These are phyloP conservation scores for Drosophila atripex DNA, from an alignment of 2,888 invertebrate species.

Conservation along the genomic window DNA sequence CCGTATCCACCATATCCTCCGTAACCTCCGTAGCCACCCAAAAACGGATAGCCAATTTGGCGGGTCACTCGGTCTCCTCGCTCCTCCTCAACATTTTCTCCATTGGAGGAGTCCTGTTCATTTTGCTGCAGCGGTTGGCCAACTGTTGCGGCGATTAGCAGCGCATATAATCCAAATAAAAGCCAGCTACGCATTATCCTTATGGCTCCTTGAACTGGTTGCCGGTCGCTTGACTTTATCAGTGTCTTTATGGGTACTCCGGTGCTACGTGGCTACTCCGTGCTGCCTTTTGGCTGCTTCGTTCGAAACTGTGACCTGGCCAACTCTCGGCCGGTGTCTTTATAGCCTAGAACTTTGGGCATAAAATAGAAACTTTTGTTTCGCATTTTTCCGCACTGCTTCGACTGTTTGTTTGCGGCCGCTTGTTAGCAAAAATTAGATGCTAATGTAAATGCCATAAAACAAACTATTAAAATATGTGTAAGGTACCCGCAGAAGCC, in stretches of 20 bases:
- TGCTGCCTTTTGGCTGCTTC: slow-evolving; percentile 6
- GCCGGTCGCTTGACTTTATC: slow-evolving; percentile 46
- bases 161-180: slow-evolving; percentile 72
- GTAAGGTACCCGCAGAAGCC: not conserved
- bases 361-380: slow-evolving; percentile 79
- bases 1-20: slow-evolving; percentile 41
- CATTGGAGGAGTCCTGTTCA: slow-evolving; percentile 13
- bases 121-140: slow-evolving; percentile 53
- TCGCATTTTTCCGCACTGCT: slow-evolving; percentile 27
- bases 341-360: slow-evolving; percentile 77
- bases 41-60: slow-evolving; percentile 40
- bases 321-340: slow-evolving; percentile 58
- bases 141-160: slow-evolving; percentile 76
- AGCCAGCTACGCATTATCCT: slow-evolving; percentile 64
- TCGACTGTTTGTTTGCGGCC: slow-evolving; percentile 27
- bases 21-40: slow-evolving; percentile 43
- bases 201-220: slow-evolving; percentile 56
- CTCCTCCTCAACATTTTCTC: slow-evolving; percentile 7
- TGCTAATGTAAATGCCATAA: slow-evolving; percentile 81
- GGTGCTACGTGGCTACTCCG: slow-evolving; percentile 1
- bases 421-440: slow-evolving; percentile 78
- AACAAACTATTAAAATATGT: slow-evolving; percentile 79
- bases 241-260: slow-evolving; percentile 30
- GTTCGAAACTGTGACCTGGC: slow-evolving; percentile 68
- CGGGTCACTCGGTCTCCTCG: slow-evolving; percentile 47